phyloP scores from a whole-genome alignment of 2,888 invertebrate genomes.

The Scaptomyza cyrtandrae region DNA sequence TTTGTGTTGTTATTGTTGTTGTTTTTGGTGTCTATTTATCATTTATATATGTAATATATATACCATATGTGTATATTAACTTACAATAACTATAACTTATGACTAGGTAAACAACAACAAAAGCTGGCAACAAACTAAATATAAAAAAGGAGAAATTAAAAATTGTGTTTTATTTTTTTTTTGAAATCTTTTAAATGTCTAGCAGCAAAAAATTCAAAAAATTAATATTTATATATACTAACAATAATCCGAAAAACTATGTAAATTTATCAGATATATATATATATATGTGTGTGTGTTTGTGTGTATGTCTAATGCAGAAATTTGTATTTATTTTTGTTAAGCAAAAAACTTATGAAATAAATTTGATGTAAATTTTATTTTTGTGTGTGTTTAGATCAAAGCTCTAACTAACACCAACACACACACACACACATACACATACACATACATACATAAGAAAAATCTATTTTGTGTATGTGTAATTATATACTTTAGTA shows the following conservation, averaged over 20 bases:
- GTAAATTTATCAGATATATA: slow-evolving; percentile 10
- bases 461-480: too few species aligned
- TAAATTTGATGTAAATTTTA: slow-evolving; percentile 6
- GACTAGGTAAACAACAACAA: slow-evolving; percentile 6
- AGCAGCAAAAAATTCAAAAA: slow-evolving; percentile 5
- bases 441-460: background rate
- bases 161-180: slow-evolving; percentile 1
- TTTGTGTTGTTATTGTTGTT: slow-evolving; percentile 1
- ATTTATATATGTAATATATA: background rate
- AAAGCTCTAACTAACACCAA: slow-evolving; percentile 29
- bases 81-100: background rate
- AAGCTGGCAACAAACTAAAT: background rate
- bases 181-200: slow-evolving; percentile 23
- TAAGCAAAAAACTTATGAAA: too few species aligned
- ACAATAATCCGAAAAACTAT: slow-evolving; percentile 13
- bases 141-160: background rate
- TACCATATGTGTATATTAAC: slow-evolving; percentile 3
- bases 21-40: background rate
- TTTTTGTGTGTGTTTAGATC: slow-evolving; percentile 48
- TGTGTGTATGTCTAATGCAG: slow-evolving; percentile 22
- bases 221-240: slow-evolving; percentile 22
- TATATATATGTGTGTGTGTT: slow-evolving; percentile 6
- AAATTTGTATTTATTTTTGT: background rate
- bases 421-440: background rate
- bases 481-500: background rate